Percentiles rank a stretch among this genome's conserved stretches.
These are phyloP conservation scores for Cerastoderma edule DNA, from an alignment of 2,888 invertebrate genomes.

Conservation along the genomic window DNA sequence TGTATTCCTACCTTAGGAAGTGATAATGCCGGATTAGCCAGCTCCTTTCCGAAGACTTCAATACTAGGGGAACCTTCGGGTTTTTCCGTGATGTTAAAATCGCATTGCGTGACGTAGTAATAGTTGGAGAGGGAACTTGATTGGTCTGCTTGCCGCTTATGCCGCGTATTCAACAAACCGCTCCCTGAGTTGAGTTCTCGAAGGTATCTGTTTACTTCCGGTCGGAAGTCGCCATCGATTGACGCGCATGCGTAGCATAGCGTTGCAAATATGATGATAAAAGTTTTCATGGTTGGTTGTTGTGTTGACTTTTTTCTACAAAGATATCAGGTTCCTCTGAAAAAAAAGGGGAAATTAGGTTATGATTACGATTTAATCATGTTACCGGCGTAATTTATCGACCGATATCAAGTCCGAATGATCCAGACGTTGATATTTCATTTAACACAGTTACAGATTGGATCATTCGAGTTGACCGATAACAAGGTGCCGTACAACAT, in stretches of 20 bases:
- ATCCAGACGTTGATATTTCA: too few relatives aligned
- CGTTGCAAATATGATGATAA: neutral
- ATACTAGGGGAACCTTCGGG: constrained; percentile 37
- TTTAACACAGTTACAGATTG: too few relatives aligned
- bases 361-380: too few relatives aligned
- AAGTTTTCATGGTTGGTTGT: constrained; percentile 2
- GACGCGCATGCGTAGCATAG: neutral
- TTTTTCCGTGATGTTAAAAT: constrained; percentile 22
- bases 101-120: constrained; percentile 49
- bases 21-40: constrained; percentile 17
- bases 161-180: constrained; percentile 14
- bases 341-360: too few relatives aligned
- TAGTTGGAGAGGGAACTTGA: neutral
- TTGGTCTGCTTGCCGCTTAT: constrained; percentile 33
- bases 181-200: constrained; percentile 13
- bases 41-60: constrained; percentile 28
- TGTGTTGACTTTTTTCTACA: too few relatives aligned
- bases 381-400: too few relatives aligned
- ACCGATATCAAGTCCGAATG: too few relatives aligned
- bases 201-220: constrained; percentile 4
- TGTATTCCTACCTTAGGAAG: constrained; percentile 20
- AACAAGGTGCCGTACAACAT: too few relatives aligned
- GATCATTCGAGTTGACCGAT: too few relatives aligned
- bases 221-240: neutral
- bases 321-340: too few relatives aligned